A percentile compares a stretch with the other conserved stretches of the same genome.
Evolutionary conservation across 2,888 invertebrate genomes (phyloP).

Genomic region (Nemoura dubitans): DNA sequence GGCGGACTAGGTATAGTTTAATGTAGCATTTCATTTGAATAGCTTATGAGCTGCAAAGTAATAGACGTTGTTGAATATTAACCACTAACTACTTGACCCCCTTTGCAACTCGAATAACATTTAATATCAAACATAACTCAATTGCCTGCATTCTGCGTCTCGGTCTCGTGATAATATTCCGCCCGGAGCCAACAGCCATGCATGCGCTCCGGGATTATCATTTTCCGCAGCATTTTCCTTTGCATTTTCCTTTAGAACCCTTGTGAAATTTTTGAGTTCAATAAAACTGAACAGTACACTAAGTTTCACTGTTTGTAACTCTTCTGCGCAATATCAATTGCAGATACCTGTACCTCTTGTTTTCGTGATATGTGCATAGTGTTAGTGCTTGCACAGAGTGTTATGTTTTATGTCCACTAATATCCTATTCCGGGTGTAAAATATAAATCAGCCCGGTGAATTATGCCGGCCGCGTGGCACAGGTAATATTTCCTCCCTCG

Average conservation of each 20-base stretch:
- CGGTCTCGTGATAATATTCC: neutral
- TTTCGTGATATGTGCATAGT: neutral
- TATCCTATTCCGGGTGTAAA: slow-evolving; percentile 31
- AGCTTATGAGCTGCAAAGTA: slow-evolving; percentile 31
- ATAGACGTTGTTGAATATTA: slow-evolving; percentile 28
- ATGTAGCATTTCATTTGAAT: slow-evolving; percentile 37
- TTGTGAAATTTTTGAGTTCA: too few relatives aligned
- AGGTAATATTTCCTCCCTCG: slow-evolving; percentile 27
- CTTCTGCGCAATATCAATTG: neutral
- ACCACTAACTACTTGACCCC: slow-evolving; percentile 32
- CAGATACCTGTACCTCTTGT: neutral
- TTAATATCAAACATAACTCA: slow-evolving; percentile 7
- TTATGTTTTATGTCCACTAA: slow-evolving; percentile 25
- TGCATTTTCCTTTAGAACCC: neutral
- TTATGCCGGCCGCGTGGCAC: slow-evolving; percentile 40
- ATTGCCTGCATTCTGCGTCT: neutral
- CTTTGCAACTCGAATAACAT: slow-evolving; percentile 16
- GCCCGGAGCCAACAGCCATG: neutral
- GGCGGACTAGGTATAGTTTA: neutral
- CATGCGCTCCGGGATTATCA: neutral
- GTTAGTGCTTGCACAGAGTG: neutral
- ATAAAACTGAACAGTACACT: neutral
- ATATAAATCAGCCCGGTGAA: slow-evolving; percentile 39
- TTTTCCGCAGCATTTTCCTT: neutral
- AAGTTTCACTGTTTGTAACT: neutral